Percentiles rank a stretch among this genome's conserved stretches.
phyloP scores from a whole-genome alignment of 2,797 vertebrate genomes.

The Kryptopterus vitreolus region DNA sequence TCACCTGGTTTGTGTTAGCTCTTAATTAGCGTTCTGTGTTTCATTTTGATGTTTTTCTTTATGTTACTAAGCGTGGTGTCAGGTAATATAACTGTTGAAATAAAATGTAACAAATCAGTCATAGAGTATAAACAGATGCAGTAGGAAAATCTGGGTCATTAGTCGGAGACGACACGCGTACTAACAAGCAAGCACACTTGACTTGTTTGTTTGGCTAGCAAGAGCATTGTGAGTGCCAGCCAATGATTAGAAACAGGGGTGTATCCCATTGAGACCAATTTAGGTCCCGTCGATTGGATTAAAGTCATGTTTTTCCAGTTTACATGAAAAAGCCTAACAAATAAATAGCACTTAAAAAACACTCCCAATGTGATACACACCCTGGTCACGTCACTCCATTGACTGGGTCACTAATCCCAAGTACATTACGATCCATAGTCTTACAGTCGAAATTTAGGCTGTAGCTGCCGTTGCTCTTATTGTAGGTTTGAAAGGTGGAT shows the following conservation, averaged over 20 bases:
- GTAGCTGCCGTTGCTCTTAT: background rate
- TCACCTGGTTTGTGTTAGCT: conserved; percentile 1
- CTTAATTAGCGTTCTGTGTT: background rate
- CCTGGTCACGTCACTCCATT: background rate
- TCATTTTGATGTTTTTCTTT: background rate
- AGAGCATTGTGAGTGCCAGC: background rate
- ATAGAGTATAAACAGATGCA: background rate
- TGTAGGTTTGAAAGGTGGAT: conserved; percentile 10
- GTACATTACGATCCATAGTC: background rate
- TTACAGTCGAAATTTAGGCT: background rate
- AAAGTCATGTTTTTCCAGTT: background rate
- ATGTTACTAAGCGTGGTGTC: background rate
- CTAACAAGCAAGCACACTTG: background rate
- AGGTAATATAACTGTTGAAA: background rate
- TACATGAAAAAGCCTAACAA: background rate
- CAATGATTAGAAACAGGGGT: too few relatives aligned
- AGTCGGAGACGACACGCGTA: background rate
- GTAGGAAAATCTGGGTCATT: background rate
- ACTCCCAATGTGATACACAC: background rate
- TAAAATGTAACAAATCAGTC: background rate
- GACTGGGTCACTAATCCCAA: background rate
- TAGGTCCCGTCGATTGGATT: background rate
- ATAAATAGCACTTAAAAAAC: background rate
- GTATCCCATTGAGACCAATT: background rate
- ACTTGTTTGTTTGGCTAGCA: too few relatives aligned